Evolutionary conservation across 1,140 invertebrate species (phyloP).

Genomic region (Bombus sibiricus): DNA sequence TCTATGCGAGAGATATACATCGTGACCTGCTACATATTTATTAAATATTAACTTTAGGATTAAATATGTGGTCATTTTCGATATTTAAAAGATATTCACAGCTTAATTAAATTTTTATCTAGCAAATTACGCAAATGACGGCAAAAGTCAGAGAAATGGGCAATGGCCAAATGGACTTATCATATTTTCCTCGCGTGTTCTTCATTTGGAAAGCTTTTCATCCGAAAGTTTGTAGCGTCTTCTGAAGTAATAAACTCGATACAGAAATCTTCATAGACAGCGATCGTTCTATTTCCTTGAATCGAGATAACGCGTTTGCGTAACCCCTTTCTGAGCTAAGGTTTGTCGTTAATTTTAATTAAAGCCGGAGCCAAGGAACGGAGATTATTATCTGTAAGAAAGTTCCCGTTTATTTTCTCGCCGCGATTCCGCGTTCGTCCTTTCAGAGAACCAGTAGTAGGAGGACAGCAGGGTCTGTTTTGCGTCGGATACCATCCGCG

Average conservation of each 20-base stretch:
- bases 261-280: neutral
- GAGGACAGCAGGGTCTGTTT: neutral
- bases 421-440: neutral
- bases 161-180: neutral
- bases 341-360: slow-evolving; percentile 48
- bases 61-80: too few relatives aligned
- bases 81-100: too few relatives aligned
- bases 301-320: slow-evolving; percentile 25
- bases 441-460: neutral
- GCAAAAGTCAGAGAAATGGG: neutral
- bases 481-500: neutral
- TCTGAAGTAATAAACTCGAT: neutral
- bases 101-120: too few relatives aligned
- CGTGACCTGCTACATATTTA: neutral
- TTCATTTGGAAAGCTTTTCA: neutral
- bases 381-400: slow-evolving; percentile 32
- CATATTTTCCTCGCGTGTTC: neutral
- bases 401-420: slow-evolving; percentile 34
- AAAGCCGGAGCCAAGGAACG: slow-evolving; percentile 1
- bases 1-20: neutral
- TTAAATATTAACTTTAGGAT: neutral
- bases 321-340: neutral
- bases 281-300: neutral
- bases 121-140: too few relatives aligned
- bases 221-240: neutral